Percentiles rank a stretch among this genome's conserved stretches.
phyloP scores from a whole-genome alignment of 2,797 vertebrate genomes.

The Cygnus olor region DNA sequence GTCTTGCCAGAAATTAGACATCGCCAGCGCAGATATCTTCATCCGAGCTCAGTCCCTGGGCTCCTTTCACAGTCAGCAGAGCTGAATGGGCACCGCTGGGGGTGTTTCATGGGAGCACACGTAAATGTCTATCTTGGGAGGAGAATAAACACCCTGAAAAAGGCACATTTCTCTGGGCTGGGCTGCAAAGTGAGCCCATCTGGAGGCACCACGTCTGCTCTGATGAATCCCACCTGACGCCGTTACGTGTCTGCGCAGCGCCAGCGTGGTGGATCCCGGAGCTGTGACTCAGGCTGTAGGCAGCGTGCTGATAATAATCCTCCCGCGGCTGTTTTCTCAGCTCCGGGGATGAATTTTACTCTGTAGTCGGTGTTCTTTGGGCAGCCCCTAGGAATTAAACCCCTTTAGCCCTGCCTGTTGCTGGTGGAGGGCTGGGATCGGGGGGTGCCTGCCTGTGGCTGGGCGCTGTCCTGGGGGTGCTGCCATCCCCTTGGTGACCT shows the following conservation, averaged over 20 bases:
- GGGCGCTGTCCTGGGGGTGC: neutral
- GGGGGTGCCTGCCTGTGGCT: neutral
- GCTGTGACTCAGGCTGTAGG: neutral
- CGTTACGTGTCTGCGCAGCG: rapidly evolving
- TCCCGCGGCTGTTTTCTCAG: neutral
- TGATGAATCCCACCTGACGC: neutral
- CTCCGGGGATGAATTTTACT: neutral
- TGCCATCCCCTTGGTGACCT: neutral
- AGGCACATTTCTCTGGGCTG: neutral
- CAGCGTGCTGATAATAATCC: neutral
- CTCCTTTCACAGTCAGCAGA: neutral
- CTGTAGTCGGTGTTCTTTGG: rapidly evolving
- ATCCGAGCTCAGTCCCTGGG: neutral
- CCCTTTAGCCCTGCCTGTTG: neutral
- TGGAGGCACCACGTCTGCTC: neutral
- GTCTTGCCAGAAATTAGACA: neutral
- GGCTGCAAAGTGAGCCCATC: neutral
- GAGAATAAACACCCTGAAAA: neutral
- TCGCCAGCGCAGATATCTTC: neutral
- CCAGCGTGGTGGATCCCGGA: neutral
- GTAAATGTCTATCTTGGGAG: neutral
- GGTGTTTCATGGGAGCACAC: neutral
- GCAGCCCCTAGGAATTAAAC: neutral
- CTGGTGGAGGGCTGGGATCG: neutral
- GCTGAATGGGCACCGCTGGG: neutral